Base-by-base conservation (phyloP, 2,888 invertebrate species). In the Andrena haemorrhoa region DNA sequence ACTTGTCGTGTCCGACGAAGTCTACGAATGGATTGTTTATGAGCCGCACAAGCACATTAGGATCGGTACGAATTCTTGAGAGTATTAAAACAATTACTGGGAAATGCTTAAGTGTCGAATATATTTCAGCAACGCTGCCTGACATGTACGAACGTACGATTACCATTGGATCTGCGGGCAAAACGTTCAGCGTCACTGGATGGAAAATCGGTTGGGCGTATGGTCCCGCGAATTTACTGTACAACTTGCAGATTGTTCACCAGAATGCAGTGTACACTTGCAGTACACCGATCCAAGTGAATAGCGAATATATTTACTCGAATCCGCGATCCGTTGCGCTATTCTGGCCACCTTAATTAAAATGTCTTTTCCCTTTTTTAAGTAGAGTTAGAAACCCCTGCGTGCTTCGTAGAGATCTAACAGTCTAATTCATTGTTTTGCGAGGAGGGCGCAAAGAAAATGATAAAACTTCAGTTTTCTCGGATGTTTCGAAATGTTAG, bases 161-260 rank as follows among this genome's bases (percentile, higher is more conserved):
- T 49, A 99, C 99, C 0, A 96, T 99, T 84, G 99, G 99, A 0
- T 99, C 99, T 29, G 99, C 99, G 0, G 99, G 99, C 0, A 99
- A 99, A 95, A 98, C 98, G 0, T 99, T 99, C 95, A 98, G 98
- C 72, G 98, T 98, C 16, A 99, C 99, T 0, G 99, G 99, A 3
- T 98, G 98, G 98, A 99, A 97, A 95, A 96, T 96, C 2, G 99
- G 99, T 70, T 99, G 99, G 99, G 98, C 98, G 0, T 98, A 99
- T 93, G 99, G 97, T 0, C 99, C 99, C 0, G 95, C 96, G 0
- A 94, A 96, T 79, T 95, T 99, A 10, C 96, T 99, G 92, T 93
- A 94, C 56, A 98, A 98, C 92, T 94, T 98, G 75, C 97, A 97
- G 92, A 96, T 97, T 86, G 97, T 99, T 29, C 99, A 99, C 94